Evolutionary conservation across 2,113 vertebrate species (phyloP), one percentile per base, ranked within the genome.

Genomic region (Dicentrarchus labrax): DNA sequence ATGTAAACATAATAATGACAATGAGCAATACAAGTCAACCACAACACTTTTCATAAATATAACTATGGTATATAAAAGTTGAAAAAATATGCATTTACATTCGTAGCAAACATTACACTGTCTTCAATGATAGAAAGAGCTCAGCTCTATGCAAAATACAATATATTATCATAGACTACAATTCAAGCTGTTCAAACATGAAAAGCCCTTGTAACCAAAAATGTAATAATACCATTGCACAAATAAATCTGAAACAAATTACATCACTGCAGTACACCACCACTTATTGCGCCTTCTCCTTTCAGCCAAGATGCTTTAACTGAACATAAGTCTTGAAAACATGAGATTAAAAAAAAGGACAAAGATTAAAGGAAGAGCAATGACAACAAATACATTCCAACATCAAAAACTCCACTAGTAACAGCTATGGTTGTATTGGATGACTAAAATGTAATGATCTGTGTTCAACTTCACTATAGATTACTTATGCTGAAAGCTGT

Each of bases 41-140:
- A 91, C 88, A 83, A 84, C 78, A 94, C 78, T 59, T 91, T 82
- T 84, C 89, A 94, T 90, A 94, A 95, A 95, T 93, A 93, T 85
- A 93, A 92, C 89, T 92, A 94, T 94, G 90, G 86, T 86, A 91
- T 95, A 95, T 81, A 94, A 95, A 94, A 93, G 88, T 84, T 93
- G 86, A 84, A 94, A 94, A 95, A 95, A 95, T 95, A 95, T 88
- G 88, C 92, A 93, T 93, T 94, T 94, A 94, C 91, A 93, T 93
- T 94, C 75, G 85, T 94, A 94, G 89, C 92, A 94, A 95, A 95
- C 91, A 90, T 93, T 92, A 84, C 88, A 91, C 84, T 73, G 30
- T 93, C 91, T 88, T 88, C 81, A 86, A 82, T 78, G 79, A 85
- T 72, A 84, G 72, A 91, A 88, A 92, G 84, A 93, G 83, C 86